Evolutionary conservation across 2,113 vertebrate species (phyloP).

Genomic region (Thamnophis sirtalis): DNA sequence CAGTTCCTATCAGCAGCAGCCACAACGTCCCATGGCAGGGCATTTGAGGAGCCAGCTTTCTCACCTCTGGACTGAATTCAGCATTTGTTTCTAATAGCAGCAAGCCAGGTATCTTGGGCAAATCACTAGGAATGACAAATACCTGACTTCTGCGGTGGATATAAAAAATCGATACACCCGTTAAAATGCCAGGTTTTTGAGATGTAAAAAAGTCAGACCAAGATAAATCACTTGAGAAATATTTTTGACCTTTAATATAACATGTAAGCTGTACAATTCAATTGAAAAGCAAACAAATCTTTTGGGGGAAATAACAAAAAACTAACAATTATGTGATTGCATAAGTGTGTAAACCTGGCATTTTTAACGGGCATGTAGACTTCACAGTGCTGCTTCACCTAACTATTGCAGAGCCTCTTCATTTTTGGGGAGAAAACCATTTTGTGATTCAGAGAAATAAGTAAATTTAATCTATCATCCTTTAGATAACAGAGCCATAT

Average conservation of each 20-base stretch:
- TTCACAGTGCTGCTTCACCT: background rate
- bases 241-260: background rate
- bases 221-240: background rate
- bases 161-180: background rate
- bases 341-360: background rate
- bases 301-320: background rate
- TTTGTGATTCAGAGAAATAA: too few species aligned
- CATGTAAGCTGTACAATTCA: background rate
- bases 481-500: background rate
- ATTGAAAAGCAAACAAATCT: background rate
- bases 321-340: background rate
- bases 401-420: background rate
- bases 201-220: background rate
- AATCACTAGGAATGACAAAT: background rate
- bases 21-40: background rate
- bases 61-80: background rate
- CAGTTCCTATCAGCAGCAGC: background rate
- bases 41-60: background rate
- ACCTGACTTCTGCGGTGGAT: background rate
- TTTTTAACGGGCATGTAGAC: background rate
- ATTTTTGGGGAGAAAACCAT: background rate
- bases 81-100: background rate
- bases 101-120: background rate
- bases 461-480: background rate
- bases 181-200: background rate